Base-by-base conservation (phyloP, 2,113 vertebrate species). In the Callaeas wilsoni region DNA sequence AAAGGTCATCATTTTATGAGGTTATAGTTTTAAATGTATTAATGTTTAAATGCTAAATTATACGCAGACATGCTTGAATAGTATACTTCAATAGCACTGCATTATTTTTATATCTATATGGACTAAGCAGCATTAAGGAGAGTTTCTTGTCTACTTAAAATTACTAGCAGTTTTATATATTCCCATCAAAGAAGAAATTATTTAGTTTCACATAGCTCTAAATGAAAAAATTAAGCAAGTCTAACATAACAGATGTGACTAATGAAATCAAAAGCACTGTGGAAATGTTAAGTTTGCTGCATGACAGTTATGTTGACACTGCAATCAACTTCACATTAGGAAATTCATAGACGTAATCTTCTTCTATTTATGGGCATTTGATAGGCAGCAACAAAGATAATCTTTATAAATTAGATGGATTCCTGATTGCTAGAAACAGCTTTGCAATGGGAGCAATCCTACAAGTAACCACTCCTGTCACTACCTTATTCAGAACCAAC, bases 251-350 rank as follows among this genome's bases (percentile, higher is more conserved):
- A 87, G 47, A 82, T 74, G 27, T 53, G 60, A 94, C 92, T 95
- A 90, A 97, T 89, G 64, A 90, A 94, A 88, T 9, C 92, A 65
- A 96, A 97, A 94, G 62, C 74, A 70, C 57, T 67, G 26, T 52
- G 71, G 67, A 64, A 75, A 93, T 85, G 65, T 20, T 90, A 93
- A 85, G 64, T 95, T 96, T 94, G 55, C 73, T 86, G 74, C 84
- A 87, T 92, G 94, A 95, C 88, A 96, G 93, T 96, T 81, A 91
- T 80, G 67, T 64, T 97, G 92, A 97, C 89, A 97, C 55, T 80
- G 87, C 49, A 97, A 94, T 97, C 92, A 97, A 94, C 84, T 88
- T 71, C 64, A 94, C 55, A 89, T 97, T 96, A 98, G 49, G 84
- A 96, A 92, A 94, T 87, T 73, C 79, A 84, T 50, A 95, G 83